Evolutionary conservation across 2,113 vertebrate species (phyloP).

Genomic region (Cephalopholis sonnerati): DNA sequence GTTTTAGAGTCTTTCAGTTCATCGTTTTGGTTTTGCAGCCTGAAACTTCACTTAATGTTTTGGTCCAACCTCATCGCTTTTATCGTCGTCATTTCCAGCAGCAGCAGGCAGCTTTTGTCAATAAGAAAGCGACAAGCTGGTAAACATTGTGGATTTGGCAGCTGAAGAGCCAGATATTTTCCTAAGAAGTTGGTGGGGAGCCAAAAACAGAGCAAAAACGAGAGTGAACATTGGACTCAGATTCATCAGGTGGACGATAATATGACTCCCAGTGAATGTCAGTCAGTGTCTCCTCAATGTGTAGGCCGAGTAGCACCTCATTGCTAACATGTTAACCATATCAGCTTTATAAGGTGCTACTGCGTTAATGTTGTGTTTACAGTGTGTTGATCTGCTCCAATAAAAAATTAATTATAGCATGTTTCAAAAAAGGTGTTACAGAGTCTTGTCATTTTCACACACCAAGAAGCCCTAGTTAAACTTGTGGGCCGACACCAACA

Average conservation of each 20-base stretch:
- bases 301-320: too few species aligned
- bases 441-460: conserved; percentile 7
- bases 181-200: not conserved
- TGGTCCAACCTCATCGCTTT: not conserved
- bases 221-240: not conserved
- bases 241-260: not conserved
- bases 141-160: not conserved
- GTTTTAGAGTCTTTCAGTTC: not conserved
- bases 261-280: not conserved
- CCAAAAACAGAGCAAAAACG: not conserved
- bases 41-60: not conserved
- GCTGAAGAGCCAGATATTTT: not conserved
- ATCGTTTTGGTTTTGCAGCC: not conserved
- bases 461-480: conserved; percentile 22
- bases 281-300: not conserved
- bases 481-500: not conserved
- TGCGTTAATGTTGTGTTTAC: not conserved
- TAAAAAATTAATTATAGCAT: not conserved
- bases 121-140: not conserved
- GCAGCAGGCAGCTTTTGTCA: not conserved
- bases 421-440: not conserved
- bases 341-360: not conserved
- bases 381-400: not conserved
- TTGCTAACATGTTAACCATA: not conserved
- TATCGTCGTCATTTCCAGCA: not conserved